Evolutionary conservation across 2,113 vertebrate genomes (phyloP).

Genomic region (Illadopsis cleaveri): DNA sequence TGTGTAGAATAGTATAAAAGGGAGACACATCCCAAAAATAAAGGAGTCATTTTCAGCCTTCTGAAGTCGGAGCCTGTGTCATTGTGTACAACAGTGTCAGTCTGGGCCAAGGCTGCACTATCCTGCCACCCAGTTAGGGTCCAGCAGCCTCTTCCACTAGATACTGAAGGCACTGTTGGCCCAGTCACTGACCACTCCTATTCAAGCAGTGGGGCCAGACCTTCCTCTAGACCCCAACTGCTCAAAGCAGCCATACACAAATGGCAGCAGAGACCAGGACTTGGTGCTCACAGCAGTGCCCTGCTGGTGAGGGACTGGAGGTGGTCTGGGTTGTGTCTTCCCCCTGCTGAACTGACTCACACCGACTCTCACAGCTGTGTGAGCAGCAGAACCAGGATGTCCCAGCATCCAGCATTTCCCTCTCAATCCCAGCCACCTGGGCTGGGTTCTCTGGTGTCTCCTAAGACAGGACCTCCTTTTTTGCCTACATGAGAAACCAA

Average conservation of each 20-base stretch:
- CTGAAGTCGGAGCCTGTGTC: no score
- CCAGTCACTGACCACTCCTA: not conserved
- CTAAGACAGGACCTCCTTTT: not conserved
- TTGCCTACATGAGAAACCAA: not conserved
- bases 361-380: not conserved
- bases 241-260: not conserved
- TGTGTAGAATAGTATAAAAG: no score
- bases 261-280: not conserved
- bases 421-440: not conserved
- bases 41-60: no score
- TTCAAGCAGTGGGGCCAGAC: not conserved
- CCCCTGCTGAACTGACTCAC: not conserved
- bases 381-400: not conserved
- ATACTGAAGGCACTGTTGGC: not conserved
- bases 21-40: no score
- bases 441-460: not conserved
- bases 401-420: not conserved
- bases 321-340: not conserved
- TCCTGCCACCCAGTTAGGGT: not conserved
- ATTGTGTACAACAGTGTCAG: no score
- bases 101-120: accelerated
- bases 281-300: not conserved
- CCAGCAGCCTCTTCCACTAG: not conserved
- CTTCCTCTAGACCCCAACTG: not conserved
- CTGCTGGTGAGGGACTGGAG: not conserved